A percentile compares a stretch with the other conserved stretches of the same genome.
Conservation (phyloP, 2,888 invertebrate genomes). For the Drosophila atripex region DNA sequence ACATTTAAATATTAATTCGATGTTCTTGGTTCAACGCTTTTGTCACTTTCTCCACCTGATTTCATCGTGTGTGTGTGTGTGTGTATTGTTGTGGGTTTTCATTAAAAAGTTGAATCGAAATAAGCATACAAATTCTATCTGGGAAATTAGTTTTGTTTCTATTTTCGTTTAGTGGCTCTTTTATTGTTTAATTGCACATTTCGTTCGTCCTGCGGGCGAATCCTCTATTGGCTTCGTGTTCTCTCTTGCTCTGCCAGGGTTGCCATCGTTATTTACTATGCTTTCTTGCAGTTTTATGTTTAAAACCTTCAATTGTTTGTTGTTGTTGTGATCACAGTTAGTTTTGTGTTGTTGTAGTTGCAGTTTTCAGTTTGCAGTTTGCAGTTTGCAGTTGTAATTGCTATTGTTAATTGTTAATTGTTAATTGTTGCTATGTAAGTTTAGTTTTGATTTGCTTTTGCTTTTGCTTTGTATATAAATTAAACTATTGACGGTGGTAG, state of each 20-base stretch:
- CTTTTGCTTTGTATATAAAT: slow-evolving; percentile 48
- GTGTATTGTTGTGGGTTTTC: not conserved
- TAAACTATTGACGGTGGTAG: slow-evolving; percentile 75
- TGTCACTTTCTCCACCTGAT: slow-evolving; percentile 42
- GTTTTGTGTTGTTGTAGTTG: slow-evolving; percentile 74
- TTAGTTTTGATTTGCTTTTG: slow-evolving; percentile 26
- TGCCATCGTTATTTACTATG: slow-evolving; percentile 64
- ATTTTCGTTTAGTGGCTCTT: slow-evolving; percentile 45
- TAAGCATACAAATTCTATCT: slow-evolving; percentile 7
- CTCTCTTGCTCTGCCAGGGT: slow-evolving; percentile 63
- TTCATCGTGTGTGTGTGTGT: slow-evolving; percentile 34
- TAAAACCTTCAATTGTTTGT: slow-evolving; percentile 43
- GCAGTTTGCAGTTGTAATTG: slow-evolving; percentile 63
- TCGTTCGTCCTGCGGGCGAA: slow-evolving; percentile 38
- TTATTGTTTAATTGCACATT: slow-evolving; percentile 64
- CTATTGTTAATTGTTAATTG: slow-evolving; percentile 51
- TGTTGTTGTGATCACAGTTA: slow-evolving; percentile 74
- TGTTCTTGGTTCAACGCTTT: slow-evolving; percentile 81
- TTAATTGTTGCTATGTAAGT: slow-evolving; percentile 50
- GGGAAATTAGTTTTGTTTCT: slow-evolving; percentile 19
- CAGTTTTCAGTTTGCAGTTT: slow-evolving; percentile 60
- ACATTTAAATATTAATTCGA: slow-evolving; percentile 81
- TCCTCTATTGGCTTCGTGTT: slow-evolving; percentile 59
- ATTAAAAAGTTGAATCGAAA: slow-evolving; percentile 18
- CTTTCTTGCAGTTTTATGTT: slow-evolving; percentile 36